phyloP scores from a whole-genome alignment of 2,888 invertebrate species.

The Mesorhabditis sp. region DNA sequence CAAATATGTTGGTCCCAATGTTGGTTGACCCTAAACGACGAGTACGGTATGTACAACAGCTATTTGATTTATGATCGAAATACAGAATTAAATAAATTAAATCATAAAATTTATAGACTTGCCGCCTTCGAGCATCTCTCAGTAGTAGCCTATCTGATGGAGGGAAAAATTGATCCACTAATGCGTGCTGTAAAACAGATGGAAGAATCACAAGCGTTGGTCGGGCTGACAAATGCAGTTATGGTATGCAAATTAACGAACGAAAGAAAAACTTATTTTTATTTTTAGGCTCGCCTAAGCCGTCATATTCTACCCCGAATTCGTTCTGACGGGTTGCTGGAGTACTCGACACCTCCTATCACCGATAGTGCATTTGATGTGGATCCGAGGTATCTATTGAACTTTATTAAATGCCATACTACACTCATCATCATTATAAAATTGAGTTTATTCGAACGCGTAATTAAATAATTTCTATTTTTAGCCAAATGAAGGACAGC shows the following conservation, averaged over 20 bases:
- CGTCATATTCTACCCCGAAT: conserved; percentile 72
- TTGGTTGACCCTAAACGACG: conserved; percentile 70
- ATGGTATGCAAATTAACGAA: conserved; percentile 16
- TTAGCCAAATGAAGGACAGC: conserved; percentile 15
- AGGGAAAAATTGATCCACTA: conserved; percentile 66
- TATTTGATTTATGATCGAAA: too few relatives aligned
- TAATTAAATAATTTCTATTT: too few relatives aligned
- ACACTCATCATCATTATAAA: too few relatives aligned
- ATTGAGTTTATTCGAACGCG: too few relatives aligned
- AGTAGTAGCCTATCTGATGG: conserved; percentile 73
- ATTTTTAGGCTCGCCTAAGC: conserved; percentile 72
- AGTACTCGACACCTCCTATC: conserved; percentile 69
- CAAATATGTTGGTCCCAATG: conserved; percentile 61
- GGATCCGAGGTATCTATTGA: neutral
- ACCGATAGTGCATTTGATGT: conserved; percentile 35
- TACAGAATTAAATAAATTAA: too few relatives aligned
- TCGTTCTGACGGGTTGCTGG: conserved; percentile 73
- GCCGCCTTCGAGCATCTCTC: conserved; percentile 77
- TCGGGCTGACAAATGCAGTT: conserved; percentile 60
- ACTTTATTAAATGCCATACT: too few relatives aligned
- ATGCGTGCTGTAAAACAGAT: conserved; percentile 62
- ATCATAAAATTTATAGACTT: conserved; percentile 50
- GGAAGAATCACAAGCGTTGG: conserved; percentile 59
- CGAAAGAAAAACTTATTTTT: neutral
- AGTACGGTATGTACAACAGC: conserved; percentile 67